Evolutionary conservation across 2,797 vertebrate genomes (phyloP).

Genomic region (Decapterus maruadsi): DNA sequence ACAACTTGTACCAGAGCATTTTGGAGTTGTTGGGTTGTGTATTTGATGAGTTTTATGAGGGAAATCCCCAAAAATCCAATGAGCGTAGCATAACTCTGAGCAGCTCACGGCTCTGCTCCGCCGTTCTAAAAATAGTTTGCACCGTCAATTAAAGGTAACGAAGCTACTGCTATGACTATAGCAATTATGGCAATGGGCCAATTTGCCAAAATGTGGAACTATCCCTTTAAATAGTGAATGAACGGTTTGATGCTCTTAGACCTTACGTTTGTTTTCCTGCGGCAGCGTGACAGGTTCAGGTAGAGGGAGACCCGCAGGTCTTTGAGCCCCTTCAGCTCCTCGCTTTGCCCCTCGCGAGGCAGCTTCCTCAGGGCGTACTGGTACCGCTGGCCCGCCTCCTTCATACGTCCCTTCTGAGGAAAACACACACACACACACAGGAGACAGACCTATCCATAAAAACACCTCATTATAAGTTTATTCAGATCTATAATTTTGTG

Average conservation of each 20-base stretch:
- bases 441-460: neutral
- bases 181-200: too few species aligned
- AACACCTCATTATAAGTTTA: neutral
- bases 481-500: neutral
- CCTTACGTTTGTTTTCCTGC: conserved; percentile 98
- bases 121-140: too few species aligned
- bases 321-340: conserved; percentile 94
- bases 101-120: too few species aligned
- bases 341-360: conserved; percentile 94
- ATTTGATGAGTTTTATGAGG: too few species aligned
- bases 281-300: conserved; percentile 96
- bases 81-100: too few species aligned
- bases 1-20: too few species aligned
- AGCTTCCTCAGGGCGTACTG: conserved; percentile 97
- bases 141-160: too few species aligned
- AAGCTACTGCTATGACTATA: too few species aligned
- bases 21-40: too few species aligned
- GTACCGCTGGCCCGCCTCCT: conserved; percentile 97
- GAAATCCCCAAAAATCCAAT: too few species aligned
- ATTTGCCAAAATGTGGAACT: too few species aligned
- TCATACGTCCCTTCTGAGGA: conserved; percentile 97
- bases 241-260: conserved; percentile 46
- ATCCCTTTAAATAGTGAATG: conserved; percentile 62
- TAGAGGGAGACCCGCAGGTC: conserved; percentile 96
- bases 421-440: neutral